Conservation (phyloP, 1,140 invertebrate genomes). For the Ganaspis sp. region DNA sequence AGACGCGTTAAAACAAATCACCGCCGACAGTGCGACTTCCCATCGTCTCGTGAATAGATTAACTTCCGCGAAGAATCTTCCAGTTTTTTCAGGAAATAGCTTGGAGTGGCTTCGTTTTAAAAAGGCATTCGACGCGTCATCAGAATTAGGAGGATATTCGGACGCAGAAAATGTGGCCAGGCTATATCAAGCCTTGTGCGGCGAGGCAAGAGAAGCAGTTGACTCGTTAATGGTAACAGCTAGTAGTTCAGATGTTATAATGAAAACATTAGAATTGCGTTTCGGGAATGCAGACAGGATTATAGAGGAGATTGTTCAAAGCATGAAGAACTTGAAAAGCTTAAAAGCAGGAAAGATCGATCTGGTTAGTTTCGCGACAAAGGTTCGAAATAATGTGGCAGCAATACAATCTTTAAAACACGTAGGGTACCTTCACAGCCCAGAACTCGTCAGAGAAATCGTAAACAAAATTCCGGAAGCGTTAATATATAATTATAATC, state of each 20-base stretch:
- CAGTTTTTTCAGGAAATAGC: background rate
- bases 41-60: background rate
- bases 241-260: background rate
- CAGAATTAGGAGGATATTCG: background rate
- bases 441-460: too few relatives aligned
- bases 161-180: background rate
- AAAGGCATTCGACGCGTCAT: background rate
- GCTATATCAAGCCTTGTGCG: background rate
- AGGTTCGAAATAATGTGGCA: too few relatives aligned
- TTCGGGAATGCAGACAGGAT: constrained; percentile 11
- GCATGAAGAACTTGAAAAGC: too few relatives aligned
- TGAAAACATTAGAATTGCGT: background rate
- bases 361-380: too few relatives aligned
- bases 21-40: too few relatives aligned
- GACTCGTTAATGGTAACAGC: background rate
- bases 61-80: background rate
- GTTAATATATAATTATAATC: too few relatives aligned
- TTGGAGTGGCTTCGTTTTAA: background rate
- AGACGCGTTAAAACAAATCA: too few relatives aligned
- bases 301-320: too few relatives aligned
- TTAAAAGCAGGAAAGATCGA: too few relatives aligned
- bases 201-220: background rate
- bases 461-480: too few relatives aligned
- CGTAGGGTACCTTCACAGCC: too few relatives aligned
- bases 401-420: too few relatives aligned